These are phyloP conservation scores for Harpegnathos saltator DNA, from an alignment of 1,140 invertebrate species.

Conservation along the genomic window DNA sequence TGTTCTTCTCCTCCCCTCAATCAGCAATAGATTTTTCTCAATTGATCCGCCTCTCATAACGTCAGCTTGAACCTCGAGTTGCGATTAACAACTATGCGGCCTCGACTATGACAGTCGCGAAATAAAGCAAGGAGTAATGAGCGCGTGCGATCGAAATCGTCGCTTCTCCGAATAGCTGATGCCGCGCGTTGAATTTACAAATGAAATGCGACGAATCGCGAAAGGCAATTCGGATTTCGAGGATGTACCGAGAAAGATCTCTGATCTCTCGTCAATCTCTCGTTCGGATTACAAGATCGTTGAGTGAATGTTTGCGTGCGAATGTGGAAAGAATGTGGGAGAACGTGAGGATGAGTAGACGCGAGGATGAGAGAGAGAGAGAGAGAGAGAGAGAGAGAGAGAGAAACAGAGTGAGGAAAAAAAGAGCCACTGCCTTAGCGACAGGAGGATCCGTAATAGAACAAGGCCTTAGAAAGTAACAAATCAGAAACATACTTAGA, in stretches of 20 bases:
- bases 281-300: constrained; percentile 7
- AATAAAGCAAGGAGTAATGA: constrained; percentile 4
- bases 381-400: constrained; percentile 29
- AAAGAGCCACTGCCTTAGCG: constrained; percentile 78
- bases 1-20: not conserved
- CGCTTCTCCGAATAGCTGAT: constrained; percentile 39
- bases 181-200: not conserved
- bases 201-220: not conserved
- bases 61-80: constrained; percentile 1
- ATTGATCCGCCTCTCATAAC: not conserved
- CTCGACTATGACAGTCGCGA: not conserved
- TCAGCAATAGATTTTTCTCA: not conserved
- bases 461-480: constrained; percentile 80
- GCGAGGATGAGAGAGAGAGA: constrained; percentile 24
- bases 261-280: constrained; percentile 34
- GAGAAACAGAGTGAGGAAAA: constrained; percentile 30
- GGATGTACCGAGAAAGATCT: not conserved
- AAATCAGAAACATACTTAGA: constrained; percentile 80
- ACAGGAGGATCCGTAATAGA: constrained; percentile 74
- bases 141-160: constrained; percentile 9
- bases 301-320: not conserved
- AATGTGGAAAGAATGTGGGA: not conserved
- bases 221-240: constrained; percentile 3
- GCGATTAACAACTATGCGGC: constrained; percentile 9
- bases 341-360: not conserved